Evolutionary conservation across 2,113 vertebrate species (phyloP), one percentile per base, ranked within the genome.

Genomic region (Cromileptes altivelis): DNA sequence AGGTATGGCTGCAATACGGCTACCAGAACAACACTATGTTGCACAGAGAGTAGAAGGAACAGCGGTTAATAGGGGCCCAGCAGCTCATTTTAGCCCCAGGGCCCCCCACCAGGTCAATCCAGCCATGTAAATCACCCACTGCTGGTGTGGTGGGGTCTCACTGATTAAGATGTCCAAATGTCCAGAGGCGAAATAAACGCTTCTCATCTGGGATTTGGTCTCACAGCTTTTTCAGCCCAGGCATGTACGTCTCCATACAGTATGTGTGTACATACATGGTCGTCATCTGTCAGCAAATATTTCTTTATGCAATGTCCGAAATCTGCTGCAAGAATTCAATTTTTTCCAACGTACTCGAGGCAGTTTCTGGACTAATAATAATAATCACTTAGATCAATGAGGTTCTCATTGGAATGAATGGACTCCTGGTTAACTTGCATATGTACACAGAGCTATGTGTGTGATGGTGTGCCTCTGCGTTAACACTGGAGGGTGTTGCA

Each of bases 51-150:
- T 1, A 0, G 7, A 21, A 45, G 14, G n/a, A 33, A 5, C 17
- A 47, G 10, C 15, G 13, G 21, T 47, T 37, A 61, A 13, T 17
- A 7, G 10, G 2, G 23, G 15, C 25, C 19, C 11, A 27, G 49
- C 11, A 40, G 70, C 40, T 33, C 3, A 23, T 23, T 67, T 64
- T 33, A 56, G 63, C 56, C 56, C 40, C 47, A 1, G 21, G 62
- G 62, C 15, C 11, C 27, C 37, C 30, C n/a, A 9, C 55, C 61
- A 68, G 58, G 60, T 64, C 69, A 68, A 17, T 42, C 1, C 56
- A 42, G 50, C 56, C 33, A 45, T 61, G 52, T 47, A 58, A 78
- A 81, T 70, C 53, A 61, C 33, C 62, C 37, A 63, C n/a, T 45
- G 40, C 4, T 30, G 50, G 21, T 15, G 55, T 42, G 53, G 19